These are phyloP conservation scores for Penaeus vannamei DNA, from an alignment of 1,140 invertebrate genomes.

Conservation along the genomic window DNA sequence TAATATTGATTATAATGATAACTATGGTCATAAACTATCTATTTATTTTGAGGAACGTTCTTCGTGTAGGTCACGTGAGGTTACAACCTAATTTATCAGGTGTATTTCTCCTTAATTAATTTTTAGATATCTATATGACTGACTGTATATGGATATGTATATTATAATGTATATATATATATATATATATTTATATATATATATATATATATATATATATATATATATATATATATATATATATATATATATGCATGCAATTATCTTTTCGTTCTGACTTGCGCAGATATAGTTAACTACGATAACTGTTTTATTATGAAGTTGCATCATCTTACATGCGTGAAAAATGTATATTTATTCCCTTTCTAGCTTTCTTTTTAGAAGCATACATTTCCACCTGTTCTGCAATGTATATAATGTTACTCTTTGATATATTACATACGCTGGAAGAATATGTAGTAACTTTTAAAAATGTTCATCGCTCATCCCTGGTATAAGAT, in stretches of 20 bases:
- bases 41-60: no score
- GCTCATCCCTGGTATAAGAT: no score
- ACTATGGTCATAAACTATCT: no score
- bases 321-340: background rate
- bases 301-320: background rate
- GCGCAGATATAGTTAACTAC: background rate
- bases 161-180: background rate
- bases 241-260: conserved; percentile 18
- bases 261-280: background rate
- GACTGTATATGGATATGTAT: background rate
- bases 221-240: conserved; percentile 30
- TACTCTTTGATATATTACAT: no score
- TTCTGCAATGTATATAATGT: conserved; percentile 1
- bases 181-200: background rate
- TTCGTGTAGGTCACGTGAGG: no score
- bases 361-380: conserved; percentile 11
- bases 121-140: background rate
- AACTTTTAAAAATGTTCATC: no score
- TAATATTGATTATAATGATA: no score
- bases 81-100: no score
- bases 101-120: no score
- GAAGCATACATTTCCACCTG: conserved; percentile 5
- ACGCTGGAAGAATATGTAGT: no score
- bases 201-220: background rate
- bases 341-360: background rate